A percentile compares a stretch with the other conserved stretches of the same genome.
Evolutionary conservation across 2,888 invertebrate genomes (phyloP).

Genomic region (Cheiracanthium punctorium): DNA sequence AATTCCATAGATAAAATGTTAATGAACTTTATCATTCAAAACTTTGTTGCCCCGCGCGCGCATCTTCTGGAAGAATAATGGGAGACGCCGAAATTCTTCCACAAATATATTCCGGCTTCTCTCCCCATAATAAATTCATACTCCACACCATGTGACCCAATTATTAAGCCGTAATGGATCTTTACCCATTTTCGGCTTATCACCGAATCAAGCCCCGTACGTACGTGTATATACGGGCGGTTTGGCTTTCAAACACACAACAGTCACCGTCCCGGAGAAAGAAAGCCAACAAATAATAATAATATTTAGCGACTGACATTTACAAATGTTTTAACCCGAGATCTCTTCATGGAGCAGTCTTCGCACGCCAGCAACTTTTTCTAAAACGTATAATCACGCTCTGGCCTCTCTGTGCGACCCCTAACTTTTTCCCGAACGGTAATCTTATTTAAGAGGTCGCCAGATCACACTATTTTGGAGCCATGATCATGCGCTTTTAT

Average conservation of each 20-base stretch:
- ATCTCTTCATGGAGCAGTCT: background rate
- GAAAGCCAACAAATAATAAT: background rate
- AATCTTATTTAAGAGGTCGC: conserved; percentile 32
- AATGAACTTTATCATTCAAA: background rate
- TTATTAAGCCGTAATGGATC: background rate
- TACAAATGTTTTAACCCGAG: conserved; percentile 8
- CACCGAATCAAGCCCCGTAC: background rate
- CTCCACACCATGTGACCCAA: background rate
- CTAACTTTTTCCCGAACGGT: conserved; percentile 6
- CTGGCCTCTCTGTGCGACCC: background rate
- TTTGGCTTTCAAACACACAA: no score
- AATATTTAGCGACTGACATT: background rate
- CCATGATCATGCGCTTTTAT: conserved; percentile 28
- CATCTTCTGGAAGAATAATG: background rate
- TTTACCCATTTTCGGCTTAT: background rate
- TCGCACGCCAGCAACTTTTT: background rate
- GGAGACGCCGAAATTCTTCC: background rate
- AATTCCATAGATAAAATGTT: background rate
- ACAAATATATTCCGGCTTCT: no score
- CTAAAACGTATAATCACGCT: conserved; percentile 27
- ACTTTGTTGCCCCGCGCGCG: background rate
- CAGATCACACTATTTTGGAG: conserved; percentile 30
- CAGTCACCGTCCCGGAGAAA: no score
- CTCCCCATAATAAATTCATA: background rate
- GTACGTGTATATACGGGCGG: no score